phyloP scores from a whole-genome alignment of 1,140 invertebrate genomes.

The Pseudomyrmex dendroicus region DNA sequence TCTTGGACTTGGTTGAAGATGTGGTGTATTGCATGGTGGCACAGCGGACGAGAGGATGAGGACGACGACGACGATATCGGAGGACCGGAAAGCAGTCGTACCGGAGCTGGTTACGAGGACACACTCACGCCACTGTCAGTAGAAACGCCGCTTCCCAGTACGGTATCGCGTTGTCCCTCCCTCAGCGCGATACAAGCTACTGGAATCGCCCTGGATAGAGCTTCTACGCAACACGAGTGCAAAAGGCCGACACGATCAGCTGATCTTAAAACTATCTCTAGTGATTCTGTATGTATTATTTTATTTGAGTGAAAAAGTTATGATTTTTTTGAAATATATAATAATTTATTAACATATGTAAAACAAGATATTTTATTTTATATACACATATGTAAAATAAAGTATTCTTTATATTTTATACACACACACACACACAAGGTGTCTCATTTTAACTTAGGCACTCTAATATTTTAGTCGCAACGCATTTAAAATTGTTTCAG shows the following conservation, averaged over 20 bases:
- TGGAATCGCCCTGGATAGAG: constrained; percentile 83
- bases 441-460: no score
- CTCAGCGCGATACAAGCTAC: constrained; percentile 92
- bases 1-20: constrained; percentile 88
- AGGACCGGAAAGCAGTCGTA: constrained; percentile 88
- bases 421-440: no score
- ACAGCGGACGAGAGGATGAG: constrained; percentile 92
- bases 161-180: constrained; percentile 93
- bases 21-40: constrained; percentile 95
- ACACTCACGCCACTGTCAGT: constrained; percentile 92
- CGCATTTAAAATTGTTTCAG: no score
- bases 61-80: constrained; percentile 89
- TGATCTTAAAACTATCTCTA: constrained; percentile 82
- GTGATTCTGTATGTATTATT: constrained; percentile 83
- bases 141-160: constrained; percentile 93
- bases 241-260: constrained; percentile 75
- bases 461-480: no score
- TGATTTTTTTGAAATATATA: no score
- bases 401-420: no score
- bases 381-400: no score
- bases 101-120: constrained; percentile 89
- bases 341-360: no score
- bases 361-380: no score
- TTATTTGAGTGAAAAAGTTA: background rate
- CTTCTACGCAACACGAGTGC: constrained; percentile 66